Conservation (phyloP, 2,797 vertebrate genomes). For the Geotrypetes seraphini region DNA sequence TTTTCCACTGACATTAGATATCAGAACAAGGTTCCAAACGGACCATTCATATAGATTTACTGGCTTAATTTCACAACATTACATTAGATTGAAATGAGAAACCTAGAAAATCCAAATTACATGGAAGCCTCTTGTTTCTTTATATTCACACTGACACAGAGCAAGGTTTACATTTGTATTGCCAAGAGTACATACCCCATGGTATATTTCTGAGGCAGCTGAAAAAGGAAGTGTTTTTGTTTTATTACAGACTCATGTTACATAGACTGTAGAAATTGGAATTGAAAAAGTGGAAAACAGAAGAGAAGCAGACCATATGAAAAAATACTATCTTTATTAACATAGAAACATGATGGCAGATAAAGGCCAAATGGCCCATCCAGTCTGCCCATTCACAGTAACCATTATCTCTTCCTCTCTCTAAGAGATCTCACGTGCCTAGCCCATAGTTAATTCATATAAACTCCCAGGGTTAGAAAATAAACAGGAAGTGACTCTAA, state of each 20-base stretch:
- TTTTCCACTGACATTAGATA: constrained; percentile 53
- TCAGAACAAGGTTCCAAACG: constrained; percentile 43
- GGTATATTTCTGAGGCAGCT: constrained; percentile 9
- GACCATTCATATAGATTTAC: constrained; percentile 66
- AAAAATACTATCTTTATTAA: too few relatives aligned
- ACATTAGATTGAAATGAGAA: constrained; percentile 76
- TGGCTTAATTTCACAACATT: constrained; percentile 70
- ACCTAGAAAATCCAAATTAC: constrained; percentile 87
- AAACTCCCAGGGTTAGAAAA: too few relatives aligned
- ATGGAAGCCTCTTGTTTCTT: constrained; percentile 82
- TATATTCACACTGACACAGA: constrained; percentile 66
- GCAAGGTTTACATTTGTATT: constrained; percentile 70
- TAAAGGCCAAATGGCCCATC: too few relatives aligned
- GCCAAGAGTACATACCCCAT: constrained; percentile 12
- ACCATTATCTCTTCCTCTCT: too few relatives aligned
- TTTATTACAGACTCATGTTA: background rate
- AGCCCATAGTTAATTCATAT: too few relatives aligned
- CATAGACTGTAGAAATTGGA: too few relatives aligned
- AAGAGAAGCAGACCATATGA: too few relatives aligned
- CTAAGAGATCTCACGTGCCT: too few relatives aligned
- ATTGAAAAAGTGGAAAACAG: too few relatives aligned
- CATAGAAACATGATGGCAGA: too few relatives aligned
- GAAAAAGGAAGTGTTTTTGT: constrained; percentile 16
- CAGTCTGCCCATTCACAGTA: too few relatives aligned
- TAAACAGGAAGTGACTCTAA: too few relatives aligned